Evolutionary conservation across 2,113 vertebrate genomes (phyloP).

Genomic region (Hyaena hyaena): DNA sequence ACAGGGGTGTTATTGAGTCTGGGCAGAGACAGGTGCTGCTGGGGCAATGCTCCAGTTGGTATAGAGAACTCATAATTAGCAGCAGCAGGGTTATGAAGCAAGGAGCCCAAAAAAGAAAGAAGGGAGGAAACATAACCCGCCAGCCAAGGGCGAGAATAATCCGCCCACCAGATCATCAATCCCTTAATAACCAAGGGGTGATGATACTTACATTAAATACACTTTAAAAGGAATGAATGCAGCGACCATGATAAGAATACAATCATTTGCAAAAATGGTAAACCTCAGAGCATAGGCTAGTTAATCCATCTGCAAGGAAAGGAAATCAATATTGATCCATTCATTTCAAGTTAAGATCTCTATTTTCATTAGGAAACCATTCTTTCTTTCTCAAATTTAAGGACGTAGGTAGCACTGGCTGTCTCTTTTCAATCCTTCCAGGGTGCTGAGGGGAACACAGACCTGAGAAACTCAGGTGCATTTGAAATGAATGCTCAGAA

Average conservation of each 20-base stretch:
- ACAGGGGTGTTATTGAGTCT: background rate
- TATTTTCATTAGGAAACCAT: conserved; percentile 7
- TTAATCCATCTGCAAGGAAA: background rate
- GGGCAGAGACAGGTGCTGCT: background rate
- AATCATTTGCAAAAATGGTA: background rate
- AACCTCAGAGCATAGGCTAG: background rate
- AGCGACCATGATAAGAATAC: background rate
- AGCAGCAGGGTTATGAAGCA: conserved; percentile 52
- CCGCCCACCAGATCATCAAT: background rate
- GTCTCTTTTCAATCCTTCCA: background rate
- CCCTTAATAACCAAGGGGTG: background rate
- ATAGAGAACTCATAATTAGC: conserved; percentile 52
- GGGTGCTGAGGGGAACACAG: background rate
- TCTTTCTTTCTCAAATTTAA: conserved; percentile 9
- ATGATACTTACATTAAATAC: background rate
- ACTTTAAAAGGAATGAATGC: background rate
- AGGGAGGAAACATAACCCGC: background rate
- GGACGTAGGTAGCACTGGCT: background rate
- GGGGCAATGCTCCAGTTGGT: background rate
- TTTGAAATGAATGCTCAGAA: background rate
- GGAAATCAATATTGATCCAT: background rate
- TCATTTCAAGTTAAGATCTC: conserved; percentile 18
- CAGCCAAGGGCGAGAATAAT: background rate
- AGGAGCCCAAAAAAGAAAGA: conserved; percentile 44
- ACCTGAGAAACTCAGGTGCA: background rate